phyloP scores from a whole-genome alignment of 2,113 vertebrate genomes.

The Mustela nigripes region DNA sequence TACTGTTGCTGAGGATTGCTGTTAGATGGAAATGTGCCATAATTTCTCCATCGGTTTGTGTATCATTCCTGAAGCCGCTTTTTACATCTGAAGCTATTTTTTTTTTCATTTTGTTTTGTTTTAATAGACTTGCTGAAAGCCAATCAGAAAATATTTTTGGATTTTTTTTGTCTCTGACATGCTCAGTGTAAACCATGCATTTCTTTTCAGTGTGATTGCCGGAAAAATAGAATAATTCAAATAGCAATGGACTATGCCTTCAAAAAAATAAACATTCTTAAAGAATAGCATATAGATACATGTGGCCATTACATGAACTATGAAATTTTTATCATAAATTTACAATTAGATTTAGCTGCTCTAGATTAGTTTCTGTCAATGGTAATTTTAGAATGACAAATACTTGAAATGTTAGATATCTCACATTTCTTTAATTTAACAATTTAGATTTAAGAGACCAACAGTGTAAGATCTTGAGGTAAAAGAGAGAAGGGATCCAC shows the following conservation, averaged over 20 bases:
- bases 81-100: constrained; percentile 87
- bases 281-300: constrained; percentile 68
- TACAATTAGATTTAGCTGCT: constrained; percentile 74
- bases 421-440: constrained; percentile 63
- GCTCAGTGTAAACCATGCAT: constrained; percentile 84
- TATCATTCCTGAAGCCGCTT: constrained; percentile 90
- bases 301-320: constrained; percentile 65
- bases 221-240: constrained; percentile 83
- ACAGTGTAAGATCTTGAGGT: constrained; percentile 66
- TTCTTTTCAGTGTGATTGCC: constrained; percentile 86
- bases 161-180: constrained; percentile 85
- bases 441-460: constrained; percentile 53
- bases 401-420: constrained; percentile 75
- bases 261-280: constrained; percentile 79
- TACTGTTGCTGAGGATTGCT: constrained; percentile 89
- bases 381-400: constrained; percentile 74
- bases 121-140: constrained; percentile 95
- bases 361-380: constrained; percentile 74
- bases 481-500: constrained; percentile 68
- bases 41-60: constrained; percentile 92
- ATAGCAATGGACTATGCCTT: constrained; percentile 82
- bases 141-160: constrained; percentile 89
- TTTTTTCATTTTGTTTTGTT: constrained; percentile 90
- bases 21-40: constrained; percentile 92
- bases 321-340: constrained; percentile 70